Evolutionary conservation across 2,888 invertebrate species (phyloP), one percentile per base, ranked within the genome.

Genomic region (Heliconius cydno): DNA sequence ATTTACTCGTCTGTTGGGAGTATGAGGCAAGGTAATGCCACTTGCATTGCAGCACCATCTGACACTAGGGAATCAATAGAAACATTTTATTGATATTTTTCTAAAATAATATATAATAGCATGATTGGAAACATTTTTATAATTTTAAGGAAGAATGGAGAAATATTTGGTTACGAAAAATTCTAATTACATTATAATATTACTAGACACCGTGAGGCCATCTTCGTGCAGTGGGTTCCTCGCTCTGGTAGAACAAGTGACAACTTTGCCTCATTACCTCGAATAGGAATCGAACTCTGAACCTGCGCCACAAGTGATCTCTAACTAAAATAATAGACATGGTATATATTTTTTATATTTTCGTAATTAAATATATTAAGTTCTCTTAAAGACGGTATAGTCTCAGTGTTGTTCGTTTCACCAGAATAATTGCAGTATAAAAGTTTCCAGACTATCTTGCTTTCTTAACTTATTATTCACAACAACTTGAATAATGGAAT

Each of bases 381-480:
- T 72, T 57, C 34, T 4, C 30, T 46, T 52, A 10, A 63, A 30
- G 2, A 41, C 13, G 41, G n/a, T 38, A 25, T 41, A 65, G 46
- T 30, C 30, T 65, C 30, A 12, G 13, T 19, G 71, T 30, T 63
- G n/a, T 71, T 65, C 25, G 46, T 65, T 78, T 74, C 38, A 57
- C n/a, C 28, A n/a, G 74, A 68, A 78, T 78, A 75, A 78, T 78
- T 78, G 67, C 57, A 34, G 60, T 63, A 38, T 73, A 66, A 78
- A 78, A 78, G 68, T 78, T 78, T 68, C 67, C 63, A 60, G 74
- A 78, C 78, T 74, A 78, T 63, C 78, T 74, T 41, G 57, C 67
- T 52, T 52, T 68, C 60, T 57, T 70, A 75, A 66, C 74, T 63
- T 78, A 78, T 78, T 74, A 78, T 78, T 74, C 74, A 75, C 74